Evolutionary conservation across 2,113 vertebrate genomes (phyloP), one percentile per base, ranked within the genome.

Genomic region (Psephotus haematonotus): DNA sequence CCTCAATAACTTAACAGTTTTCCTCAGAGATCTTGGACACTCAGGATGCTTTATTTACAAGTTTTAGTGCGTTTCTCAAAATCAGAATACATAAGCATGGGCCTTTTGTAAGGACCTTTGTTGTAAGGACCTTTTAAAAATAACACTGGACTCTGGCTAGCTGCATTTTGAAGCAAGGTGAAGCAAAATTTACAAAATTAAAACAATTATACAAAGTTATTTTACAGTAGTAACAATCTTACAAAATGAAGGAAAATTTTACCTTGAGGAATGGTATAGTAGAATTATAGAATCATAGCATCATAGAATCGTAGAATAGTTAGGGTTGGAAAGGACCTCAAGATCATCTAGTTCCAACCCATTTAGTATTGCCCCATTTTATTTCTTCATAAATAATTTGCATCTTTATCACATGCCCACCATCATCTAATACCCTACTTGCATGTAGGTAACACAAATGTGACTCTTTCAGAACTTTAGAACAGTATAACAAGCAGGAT

Each of bases 361-460:
- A 37, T 37, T 37, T 37, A 37, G 37, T 20, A 71, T 37, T 33
- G 23, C 6, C 2, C 2, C n/a, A 44, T n/a, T 75, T 85, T 82
- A 39, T 82, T 79, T 82, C 31, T 79, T 65, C 23, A 41, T 63
- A 47, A 82, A 44, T 6, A 49, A 39, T 7, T 55, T 68, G 1
- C 8, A 15, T 67, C 15, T 59, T 71, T 52, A 27, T 63, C 7
- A 31, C 9, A 12, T 18, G 37, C 2, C 28, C 17, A 31, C 15
- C 13, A 18, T 68, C 7, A 59, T 39, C 8, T 53, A 63, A 57
- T 31, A 7, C 13, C 49, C 57, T 33, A 23, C 6, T 83, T 43
- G 5, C 1, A 29, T 6, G 7, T 22, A 29, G 1, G 1, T 46
- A 93, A 60, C 35, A 46, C 10, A 19, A 22, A 28, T 0, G 1